These are phyloP conservation scores for Heliornis fulica DNA, from an alignment of 2,113 vertebrate species.

Conservation along the genomic window DNA sequence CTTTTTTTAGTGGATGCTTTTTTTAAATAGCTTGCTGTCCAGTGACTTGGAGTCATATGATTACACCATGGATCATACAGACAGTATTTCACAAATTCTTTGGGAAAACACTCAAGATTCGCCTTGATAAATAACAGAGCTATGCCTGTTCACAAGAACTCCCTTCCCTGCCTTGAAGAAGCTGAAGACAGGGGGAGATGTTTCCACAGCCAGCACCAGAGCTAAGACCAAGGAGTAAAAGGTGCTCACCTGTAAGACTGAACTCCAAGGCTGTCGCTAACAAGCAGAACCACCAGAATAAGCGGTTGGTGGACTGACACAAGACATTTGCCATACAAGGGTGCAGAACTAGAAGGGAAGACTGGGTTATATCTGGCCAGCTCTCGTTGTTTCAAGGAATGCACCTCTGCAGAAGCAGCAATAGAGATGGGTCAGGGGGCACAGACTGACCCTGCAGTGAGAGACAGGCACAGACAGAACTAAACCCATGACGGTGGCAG, in stretches of 20 bases:
- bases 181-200: slow-evolving; percentile 32
- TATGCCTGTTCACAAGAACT: not conserved
- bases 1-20: not conserved
- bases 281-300: not conserved
- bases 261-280: not conserved
- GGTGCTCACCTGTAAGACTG: not conserved
- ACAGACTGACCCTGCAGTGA: not conserved
- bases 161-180: not conserved
- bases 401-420: not conserved
- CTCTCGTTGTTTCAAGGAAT: not conserved
- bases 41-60: slow-evolving; percentile 2
- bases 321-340: not conserved
- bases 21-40: not conserved
- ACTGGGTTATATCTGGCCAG: not conserved
- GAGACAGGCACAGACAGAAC: not conserved
- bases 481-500: not conserved
- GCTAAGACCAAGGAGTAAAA: not conserved
- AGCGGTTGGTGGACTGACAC: not conserved
- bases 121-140: not conserved
- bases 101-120: not conserved
- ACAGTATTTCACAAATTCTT: slow-evolving; percentile 2
- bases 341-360: not conserved
- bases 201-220: slow-evolving; percentile 12
- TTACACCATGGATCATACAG: not conserved
- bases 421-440: not conserved